Evolutionary conservation across 2,113 vertebrate species (phyloP).

Genomic region (Vidua chalybeata): DNA sequence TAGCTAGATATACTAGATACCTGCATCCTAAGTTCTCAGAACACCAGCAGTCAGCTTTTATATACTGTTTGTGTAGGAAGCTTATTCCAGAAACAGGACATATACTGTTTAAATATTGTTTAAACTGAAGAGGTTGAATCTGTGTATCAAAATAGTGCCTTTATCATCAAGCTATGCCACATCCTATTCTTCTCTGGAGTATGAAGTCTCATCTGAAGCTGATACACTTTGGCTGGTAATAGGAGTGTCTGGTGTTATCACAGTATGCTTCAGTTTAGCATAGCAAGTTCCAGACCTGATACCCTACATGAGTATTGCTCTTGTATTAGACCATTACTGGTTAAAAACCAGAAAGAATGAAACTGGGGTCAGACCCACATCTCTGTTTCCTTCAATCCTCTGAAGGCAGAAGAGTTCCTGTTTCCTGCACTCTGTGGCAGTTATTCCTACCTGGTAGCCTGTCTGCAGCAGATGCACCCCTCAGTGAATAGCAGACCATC

Average conservation of each 20-base stretch:
- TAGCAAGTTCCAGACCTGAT: neutral
- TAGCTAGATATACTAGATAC: neutral
- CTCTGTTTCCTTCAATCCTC: neutral
- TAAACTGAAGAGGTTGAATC: neutral
- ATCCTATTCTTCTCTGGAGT: neutral
- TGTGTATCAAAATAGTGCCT: neutral
- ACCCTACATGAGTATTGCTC: neutral
- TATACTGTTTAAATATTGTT: neutral
- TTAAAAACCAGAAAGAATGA: neutral
- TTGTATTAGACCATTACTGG: neutral
- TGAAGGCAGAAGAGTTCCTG: neutral
- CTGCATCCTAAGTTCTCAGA: neutral
- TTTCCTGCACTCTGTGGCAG: neutral
- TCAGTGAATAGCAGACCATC: neutral
- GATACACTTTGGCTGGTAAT: neutral
- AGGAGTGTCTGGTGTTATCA: neutral
- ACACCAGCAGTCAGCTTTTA: neutral
- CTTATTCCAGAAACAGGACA: neutral
- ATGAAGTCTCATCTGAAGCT: neutral
- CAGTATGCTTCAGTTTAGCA: neutral
- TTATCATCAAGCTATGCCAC: neutral
- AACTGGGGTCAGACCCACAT: neutral
- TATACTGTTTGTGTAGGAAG: neutral
- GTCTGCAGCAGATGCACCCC: neutral
- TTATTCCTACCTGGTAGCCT: neutral